Conservation (phyloP, 2,113 vertebrate genomes). For the Gallinago undulata region DNA sequence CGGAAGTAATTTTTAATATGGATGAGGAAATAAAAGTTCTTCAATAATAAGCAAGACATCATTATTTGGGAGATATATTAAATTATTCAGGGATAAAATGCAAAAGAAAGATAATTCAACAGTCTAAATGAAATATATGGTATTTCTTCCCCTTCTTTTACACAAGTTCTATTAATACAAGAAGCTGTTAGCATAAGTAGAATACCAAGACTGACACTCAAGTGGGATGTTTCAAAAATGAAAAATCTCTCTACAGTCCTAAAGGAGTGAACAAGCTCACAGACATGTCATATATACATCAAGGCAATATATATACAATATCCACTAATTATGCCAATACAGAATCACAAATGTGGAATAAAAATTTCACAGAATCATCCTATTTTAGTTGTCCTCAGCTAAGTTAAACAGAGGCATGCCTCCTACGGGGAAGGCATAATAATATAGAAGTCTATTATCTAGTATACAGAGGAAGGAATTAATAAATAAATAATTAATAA, state of each 20-base stretch:
- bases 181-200: background rate
- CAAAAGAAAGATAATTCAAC: background rate
- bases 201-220: conserved; percentile 12
- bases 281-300: background rate
- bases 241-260: conserved; percentile 24
- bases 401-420: background rate
- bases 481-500: background rate
- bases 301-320: background rate
- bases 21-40: background rate
- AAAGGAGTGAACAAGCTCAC: background rate
- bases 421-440: background rate
- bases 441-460: background rate
- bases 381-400: background rate
- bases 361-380: background rate
- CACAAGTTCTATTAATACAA: background rate
- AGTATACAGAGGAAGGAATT: background rate
- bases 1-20: background rate
- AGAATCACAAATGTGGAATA: background rate
- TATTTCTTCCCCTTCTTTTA: background rate
- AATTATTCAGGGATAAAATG: background rate
- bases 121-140: background rate
- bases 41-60: background rate
- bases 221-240: conserved; percentile 32
- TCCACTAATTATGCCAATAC: background rate
- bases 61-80: background rate